Evolutionary conservation across 2,888 invertebrate species (phyloP).

Genomic region (Marronus borbonicus): DNA sequence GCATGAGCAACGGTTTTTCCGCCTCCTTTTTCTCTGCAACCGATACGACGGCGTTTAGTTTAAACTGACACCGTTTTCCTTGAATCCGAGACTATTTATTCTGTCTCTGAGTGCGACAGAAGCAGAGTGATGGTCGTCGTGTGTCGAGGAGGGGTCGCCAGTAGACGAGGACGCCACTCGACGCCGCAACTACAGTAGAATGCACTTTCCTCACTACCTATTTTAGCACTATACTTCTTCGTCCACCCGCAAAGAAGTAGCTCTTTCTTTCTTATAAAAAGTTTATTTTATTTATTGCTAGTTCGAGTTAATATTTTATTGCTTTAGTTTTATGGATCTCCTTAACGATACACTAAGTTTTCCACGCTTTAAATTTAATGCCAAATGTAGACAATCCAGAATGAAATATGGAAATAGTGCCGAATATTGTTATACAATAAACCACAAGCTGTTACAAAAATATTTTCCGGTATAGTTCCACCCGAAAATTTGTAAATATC

Average conservation of each 20-base stretch:
- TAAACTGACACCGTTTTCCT: conserved; percentile 43
- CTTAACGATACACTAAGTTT: neutral
- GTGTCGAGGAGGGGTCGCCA: conserved; percentile 50
- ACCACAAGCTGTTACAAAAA: too few relatives aligned
- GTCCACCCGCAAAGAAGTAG: conserved; percentile 41
- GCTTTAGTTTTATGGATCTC: neutral
- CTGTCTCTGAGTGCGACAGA: conserved; percentile 43
- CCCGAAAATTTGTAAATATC: too few relatives aligned
- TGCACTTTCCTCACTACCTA: conserved; percentile 60
- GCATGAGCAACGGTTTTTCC: conserved; percentile 21
- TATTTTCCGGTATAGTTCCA: too few relatives aligned
- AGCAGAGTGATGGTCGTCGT: conserved; percentile 42
- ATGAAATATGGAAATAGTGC: too few relatives aligned
- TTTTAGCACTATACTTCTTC: conserved; percentile 58
- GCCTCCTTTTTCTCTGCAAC: conserved; percentile 13
- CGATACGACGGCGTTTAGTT: conserved; percentile 44
- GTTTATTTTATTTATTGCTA: conserved; percentile 48
- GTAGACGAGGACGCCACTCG: conserved; percentile 57
- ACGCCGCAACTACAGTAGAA: conserved; percentile 60
- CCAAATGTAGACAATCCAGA: too few relatives aligned
- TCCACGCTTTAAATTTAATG: neutral
- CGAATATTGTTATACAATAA: too few relatives aligned
- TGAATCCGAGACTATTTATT: conserved; percentile 52
- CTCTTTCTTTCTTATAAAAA: conserved; percentile 45
- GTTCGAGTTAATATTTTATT: conserved; percentile 38